Conservation (phyloP, 2,113 vertebrate species). For the Microcebus jonahi region DNA sequence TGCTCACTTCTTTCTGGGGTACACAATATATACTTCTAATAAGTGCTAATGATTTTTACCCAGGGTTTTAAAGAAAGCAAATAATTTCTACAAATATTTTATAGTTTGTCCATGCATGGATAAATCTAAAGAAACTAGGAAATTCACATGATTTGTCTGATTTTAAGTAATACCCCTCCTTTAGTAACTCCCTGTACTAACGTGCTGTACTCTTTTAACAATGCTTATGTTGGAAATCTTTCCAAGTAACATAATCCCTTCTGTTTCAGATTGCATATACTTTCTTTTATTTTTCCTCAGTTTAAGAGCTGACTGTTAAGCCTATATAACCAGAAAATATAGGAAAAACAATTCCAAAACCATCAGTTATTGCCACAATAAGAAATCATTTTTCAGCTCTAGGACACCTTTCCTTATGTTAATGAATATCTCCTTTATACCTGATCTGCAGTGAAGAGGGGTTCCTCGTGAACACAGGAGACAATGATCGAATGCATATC, state of each 20-base stretch:
- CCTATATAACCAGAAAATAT: background rate
- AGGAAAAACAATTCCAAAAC: background rate
- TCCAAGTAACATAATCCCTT: background rate
- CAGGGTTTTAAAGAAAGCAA: background rate
- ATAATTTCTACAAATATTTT: background rate
- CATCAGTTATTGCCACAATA: background rate
- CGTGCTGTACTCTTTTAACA: background rate
- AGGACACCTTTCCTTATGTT: background rate
- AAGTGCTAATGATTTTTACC: background rate
- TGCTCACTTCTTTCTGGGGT: slow-evolving; percentile 22
- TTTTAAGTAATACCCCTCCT: slow-evolving; percentile 34
- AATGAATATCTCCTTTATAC: slow-evolving; percentile 78
- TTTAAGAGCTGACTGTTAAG: background rate
- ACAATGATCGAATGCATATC: slow-evolving; percentile 99
- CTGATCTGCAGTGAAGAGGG: slow-evolving; percentile 98
- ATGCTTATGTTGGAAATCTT: background rate
- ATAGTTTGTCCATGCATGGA: background rate
- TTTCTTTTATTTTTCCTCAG: background rate
- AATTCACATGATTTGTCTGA: slow-evolving; percentile 3
- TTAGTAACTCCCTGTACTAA: background rate
- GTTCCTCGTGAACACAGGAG: slow-evolving; percentile 95
- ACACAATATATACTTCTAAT: background rate
- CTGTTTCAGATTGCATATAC: background rate
- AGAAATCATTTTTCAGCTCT: background rate
- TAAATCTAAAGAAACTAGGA: slow-evolving; percentile 18